Evolutionary conservation across 2,888 invertebrate species (phyloP).

Genomic region (Cephus rjabovi): DNA sequence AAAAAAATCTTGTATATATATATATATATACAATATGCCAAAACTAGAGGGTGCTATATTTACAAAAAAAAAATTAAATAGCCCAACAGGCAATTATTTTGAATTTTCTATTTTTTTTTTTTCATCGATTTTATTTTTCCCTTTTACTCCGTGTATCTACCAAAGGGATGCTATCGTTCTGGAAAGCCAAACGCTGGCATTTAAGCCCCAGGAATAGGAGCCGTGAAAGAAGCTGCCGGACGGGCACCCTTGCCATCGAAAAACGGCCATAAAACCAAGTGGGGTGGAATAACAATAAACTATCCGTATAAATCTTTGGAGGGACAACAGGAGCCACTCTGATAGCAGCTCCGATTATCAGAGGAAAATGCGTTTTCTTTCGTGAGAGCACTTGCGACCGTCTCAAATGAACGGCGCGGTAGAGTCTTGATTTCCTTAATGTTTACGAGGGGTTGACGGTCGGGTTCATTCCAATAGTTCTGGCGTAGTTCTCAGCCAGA

Average conservation of each 20-base stretch:
- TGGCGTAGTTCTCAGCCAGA: neutral
- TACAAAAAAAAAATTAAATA: too few relatives aligned
- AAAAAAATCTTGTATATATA: too few relatives aligned
- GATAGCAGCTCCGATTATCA: slow-evolving; percentile 59
- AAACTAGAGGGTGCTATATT: too few relatives aligned
- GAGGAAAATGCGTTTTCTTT: slow-evolving; percentile 57
- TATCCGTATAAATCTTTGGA: slow-evolving; percentile 58
- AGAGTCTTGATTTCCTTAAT: slow-evolving; percentile 20
- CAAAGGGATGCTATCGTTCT: too few relatives aligned
- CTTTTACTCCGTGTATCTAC: too few relatives aligned
- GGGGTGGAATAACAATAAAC: slow-evolving; percentile 62
- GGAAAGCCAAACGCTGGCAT: slow-evolving; percentile 23
- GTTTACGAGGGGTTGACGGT: slow-evolving; percentile 12
- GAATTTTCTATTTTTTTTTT: neutral
- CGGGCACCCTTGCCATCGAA: slow-evolving; percentile 32
- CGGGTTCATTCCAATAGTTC: neutral
- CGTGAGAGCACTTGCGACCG: slow-evolving; percentile 27
- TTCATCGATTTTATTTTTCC: neutral
- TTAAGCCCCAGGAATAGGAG: slow-evolving; percentile 39
- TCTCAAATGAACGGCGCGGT: slow-evolving; percentile 17
- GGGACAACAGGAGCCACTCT: slow-evolving; percentile 46
- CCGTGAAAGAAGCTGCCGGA: slow-evolving; percentile 41
- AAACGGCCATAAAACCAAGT: slow-evolving; percentile 59
- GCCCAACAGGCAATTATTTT: too few relatives aligned
- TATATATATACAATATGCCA: too few relatives aligned